Conservation (phyloP, 2,797 vertebrate genomes). For the Muscicapa comitata region DNA sequence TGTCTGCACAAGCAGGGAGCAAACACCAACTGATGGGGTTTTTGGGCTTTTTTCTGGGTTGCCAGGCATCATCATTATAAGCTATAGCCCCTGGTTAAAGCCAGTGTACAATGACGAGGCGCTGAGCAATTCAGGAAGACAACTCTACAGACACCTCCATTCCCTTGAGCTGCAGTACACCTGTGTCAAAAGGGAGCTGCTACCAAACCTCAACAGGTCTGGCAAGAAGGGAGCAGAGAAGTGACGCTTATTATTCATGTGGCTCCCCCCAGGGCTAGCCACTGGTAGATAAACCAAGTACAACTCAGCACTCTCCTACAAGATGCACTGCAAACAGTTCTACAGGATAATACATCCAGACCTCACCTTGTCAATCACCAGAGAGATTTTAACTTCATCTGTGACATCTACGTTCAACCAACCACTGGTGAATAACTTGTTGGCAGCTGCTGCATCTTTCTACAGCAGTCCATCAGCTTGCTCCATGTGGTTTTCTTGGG, state of each 20-base stretch:
- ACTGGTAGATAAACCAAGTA: not conserved
- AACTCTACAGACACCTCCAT: not conserved
- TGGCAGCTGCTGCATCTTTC: not conserved
- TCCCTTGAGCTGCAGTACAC: not conserved
- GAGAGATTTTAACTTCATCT: not conserved
- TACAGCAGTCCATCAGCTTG: not conserved
- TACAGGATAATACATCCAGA: not conserved
- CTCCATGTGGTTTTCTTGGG: not conserved
- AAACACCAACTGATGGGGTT: not conserved
- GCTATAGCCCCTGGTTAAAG: not conserved
- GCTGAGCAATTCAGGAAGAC: not conserved
- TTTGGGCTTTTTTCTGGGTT: not conserved
- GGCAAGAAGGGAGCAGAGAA: not conserved
- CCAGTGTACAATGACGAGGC: not conserved
- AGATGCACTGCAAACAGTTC: not conserved
- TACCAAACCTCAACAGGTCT: not conserved
- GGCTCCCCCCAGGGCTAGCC: not conserved
- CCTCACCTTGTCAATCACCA: not conserved
- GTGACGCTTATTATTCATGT: not conserved
- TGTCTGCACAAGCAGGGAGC: not conserved
- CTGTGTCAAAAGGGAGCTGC: not conserved
- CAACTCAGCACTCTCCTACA: not conserved
- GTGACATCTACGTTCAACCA: not conserved
- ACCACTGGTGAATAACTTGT: not conserved
- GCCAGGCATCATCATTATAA: not conserved